These are phyloP conservation scores for Latheticus oryzae DNA, from an alignment of 2,888 invertebrate genomes.

Conservation along the genomic window DNA sequence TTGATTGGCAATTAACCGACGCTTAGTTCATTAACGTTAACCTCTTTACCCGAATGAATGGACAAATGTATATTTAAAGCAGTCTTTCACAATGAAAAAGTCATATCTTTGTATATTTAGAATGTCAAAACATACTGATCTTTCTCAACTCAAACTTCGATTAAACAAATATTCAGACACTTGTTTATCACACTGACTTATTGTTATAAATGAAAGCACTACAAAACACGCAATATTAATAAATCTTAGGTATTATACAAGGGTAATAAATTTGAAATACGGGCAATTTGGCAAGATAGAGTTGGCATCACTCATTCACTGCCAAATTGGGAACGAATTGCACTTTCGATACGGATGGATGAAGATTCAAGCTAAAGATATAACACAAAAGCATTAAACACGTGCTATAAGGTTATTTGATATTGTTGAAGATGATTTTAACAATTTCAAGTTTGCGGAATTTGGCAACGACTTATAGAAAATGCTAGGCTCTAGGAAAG, in stretches of 20 bases:
- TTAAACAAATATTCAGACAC: slow-evolving; percentile 15
- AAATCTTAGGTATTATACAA: slow-evolving; percentile 20
- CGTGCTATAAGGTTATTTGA: too few relatives aligned
- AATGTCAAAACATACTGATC: too few relatives aligned
- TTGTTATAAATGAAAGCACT: slow-evolving; percentile 21
- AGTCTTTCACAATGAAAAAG: background rate
- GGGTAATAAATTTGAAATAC: slow-evolving; percentile 22
- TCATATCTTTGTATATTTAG: background rate
- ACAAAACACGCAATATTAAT: slow-evolving; percentile 20
- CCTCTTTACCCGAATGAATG: slow-evolving; percentile 18
- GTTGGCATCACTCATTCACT: slow-evolving; percentile 5
- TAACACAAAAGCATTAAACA: background rate
- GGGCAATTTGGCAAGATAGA: slow-evolving; percentile 1
- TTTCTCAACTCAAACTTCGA: too few relatives aligned
- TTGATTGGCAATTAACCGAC: slow-evolving; percentile 42
- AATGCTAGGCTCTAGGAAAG: slow-evolving; percentile 13
- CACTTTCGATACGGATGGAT: background rate
- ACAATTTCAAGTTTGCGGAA: too few relatives aligned
- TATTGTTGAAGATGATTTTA: too few relatives aligned
- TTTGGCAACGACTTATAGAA: slow-evolving; percentile 17
- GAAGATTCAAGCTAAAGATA: too few relatives aligned
- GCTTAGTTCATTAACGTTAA: slow-evolving; percentile 38
- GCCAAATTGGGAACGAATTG: slow-evolving; percentile 6
- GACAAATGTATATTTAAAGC: slow-evolving; percentile 19
- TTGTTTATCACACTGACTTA: slow-evolving; percentile 14